Evolutionary conservation across 2,888 invertebrate genomes (phyloP).

Genomic region (Oscheius myriophilus): DNA sequence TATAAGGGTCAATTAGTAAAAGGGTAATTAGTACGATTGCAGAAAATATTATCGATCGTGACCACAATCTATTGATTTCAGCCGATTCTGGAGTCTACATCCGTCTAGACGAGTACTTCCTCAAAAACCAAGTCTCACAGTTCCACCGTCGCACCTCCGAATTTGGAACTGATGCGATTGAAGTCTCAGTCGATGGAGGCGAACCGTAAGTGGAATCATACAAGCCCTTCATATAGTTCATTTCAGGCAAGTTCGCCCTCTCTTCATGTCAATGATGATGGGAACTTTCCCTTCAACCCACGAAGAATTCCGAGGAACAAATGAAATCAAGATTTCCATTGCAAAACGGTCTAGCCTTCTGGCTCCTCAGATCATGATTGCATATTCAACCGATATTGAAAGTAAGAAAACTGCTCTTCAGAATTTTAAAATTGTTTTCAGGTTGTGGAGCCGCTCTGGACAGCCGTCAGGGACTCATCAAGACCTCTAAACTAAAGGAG

Average conservation of each 20-base stretch:
- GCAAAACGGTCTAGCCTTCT: not conserved
- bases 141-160: not conserved
- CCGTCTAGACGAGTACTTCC: constrained; percentile 16
- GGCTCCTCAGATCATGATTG: constrained; percentile 19
- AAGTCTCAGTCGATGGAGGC: not conserved
- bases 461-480: constrained; percentile 27
- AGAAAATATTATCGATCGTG: no score
- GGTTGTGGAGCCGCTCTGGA: constrained; percentile 49
- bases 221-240: not conserved
- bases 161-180: constrained; percentile 6
- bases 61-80: no score
- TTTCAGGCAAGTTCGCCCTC: constrained; percentile 1
- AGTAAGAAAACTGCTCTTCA: constrained; percentile 7
- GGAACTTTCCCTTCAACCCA: constrained; percentile 10
- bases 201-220: constrained; percentile 2
- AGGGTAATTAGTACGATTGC: no score
- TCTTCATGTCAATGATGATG: not conserved
- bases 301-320: constrained; percentile 27
- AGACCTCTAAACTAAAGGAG: constrained; percentile 17
- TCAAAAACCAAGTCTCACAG: constrained; percentile 4
- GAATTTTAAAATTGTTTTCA: no score
- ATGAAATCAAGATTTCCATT: constrained; percentile 31
- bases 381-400: constrained; percentile 32
- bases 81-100: constrained; percentile 18
- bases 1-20: no score